Conservation (phyloP, 2,113 vertebrate species). For the Catharus minimus region DNA sequence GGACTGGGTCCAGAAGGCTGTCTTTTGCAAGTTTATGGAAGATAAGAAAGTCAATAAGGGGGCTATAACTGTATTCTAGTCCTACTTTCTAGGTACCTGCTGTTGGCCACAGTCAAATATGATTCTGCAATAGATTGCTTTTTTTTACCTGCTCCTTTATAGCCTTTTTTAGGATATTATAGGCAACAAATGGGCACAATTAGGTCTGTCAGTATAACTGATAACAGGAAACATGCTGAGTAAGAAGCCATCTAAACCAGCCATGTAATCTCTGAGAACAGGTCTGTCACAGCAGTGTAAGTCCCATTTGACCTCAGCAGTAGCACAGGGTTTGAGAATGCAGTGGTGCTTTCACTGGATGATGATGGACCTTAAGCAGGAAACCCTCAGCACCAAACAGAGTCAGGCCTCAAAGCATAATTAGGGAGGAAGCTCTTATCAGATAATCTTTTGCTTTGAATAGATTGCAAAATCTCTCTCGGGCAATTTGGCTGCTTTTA, state of each 20-base stretch:
- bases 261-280: neutral
- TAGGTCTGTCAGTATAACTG: neutral
- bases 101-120: accelerated
- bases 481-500: slow-evolving; percentile 16
- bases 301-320: neutral
- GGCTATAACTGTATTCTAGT: neutral
- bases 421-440: slow-evolving; percentile 46
- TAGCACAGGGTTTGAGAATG: neutral
- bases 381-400: neutral
- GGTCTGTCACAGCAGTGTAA: neutral
- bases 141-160: neutral
- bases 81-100: neutral
- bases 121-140: neutral
- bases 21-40: neutral
- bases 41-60: neutral
- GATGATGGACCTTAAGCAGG: neutral
- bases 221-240: neutral
- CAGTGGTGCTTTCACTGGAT: neutral
- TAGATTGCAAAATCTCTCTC: neutral
- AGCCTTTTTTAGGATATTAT: neutral
- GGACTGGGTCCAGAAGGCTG: neutral
- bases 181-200: neutral
- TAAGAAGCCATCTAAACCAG: neutral
- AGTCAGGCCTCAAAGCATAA: neutral
- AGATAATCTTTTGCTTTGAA: slow-evolving; percentile 28